Evolutionary conservation across 2,888 invertebrate genomes (phyloP).

Genomic region (Drosophila leonis): DNA sequence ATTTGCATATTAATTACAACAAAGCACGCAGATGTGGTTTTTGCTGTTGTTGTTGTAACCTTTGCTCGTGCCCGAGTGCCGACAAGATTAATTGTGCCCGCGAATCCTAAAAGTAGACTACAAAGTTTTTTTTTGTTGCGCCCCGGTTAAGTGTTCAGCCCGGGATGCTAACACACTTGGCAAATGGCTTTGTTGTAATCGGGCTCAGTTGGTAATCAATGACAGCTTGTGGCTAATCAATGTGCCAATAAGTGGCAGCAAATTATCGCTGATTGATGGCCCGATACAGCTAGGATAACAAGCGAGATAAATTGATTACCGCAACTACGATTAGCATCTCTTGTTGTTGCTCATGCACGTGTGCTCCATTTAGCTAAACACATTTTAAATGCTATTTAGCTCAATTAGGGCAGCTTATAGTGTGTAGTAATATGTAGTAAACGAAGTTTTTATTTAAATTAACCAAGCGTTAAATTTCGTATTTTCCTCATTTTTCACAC

Average conservation of each 20-base stretch:
- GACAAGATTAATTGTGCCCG: conserved; percentile 62
- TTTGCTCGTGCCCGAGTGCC: conserved; percentile 50
- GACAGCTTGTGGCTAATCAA: conserved; percentile 63
- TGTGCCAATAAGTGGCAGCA: conserved; percentile 51
- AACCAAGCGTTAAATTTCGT: neutral
- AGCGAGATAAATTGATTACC: conserved; percentile 40
- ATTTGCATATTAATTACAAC: conserved; percentile 78
- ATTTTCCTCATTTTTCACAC: neutral
- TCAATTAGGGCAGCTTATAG: neutral
- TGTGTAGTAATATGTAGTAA: too few species aligned
- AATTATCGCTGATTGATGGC: conserved; percentile 53
- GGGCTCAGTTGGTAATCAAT: conserved; percentile 40
- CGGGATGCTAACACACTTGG: conserved; percentile 16
- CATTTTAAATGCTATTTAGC: neutral
- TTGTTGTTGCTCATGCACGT: neutral
- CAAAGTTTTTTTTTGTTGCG: conserved; percentile 14
- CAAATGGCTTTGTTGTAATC: conserved; percentile 38
- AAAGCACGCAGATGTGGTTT: conserved; percentile 50
- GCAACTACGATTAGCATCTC: conserved; percentile 12
- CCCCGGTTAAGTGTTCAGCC: conserved; percentile 20
- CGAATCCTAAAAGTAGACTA: conserved; percentile 60
- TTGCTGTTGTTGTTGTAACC: conserved; percentile 13
- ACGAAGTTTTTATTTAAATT: neutral
- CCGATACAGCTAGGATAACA: conserved; percentile 16
- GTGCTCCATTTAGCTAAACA: neutral